Percentiles rank a stretch among this genome's conserved stretches.
These are phyloP conservation scores for Apostichopus parvimensis DNA, from an alignment of 35 echinoderm and acorn worm genomes.

Conservation along the genomic window DNA sequence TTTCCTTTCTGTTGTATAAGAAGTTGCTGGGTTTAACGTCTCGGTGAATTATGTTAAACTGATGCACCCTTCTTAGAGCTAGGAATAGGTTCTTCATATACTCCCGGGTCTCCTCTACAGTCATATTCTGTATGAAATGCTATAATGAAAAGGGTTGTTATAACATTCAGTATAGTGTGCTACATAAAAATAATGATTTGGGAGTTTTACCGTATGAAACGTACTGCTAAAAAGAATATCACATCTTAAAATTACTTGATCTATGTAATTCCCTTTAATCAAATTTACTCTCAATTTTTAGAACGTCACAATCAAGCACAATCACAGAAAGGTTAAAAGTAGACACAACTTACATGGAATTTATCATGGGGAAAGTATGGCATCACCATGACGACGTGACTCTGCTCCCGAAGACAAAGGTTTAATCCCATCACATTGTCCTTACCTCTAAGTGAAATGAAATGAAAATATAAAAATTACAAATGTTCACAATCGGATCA, in stretches of 20 bases:
- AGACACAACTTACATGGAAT: conserved; percentile 73
- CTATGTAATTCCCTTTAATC: no score
- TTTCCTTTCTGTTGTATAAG: conserved; percentile 77
- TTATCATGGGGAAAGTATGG: conserved; percentile 90
- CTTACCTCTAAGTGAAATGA: conserved; percentile 62
- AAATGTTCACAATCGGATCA: no score
- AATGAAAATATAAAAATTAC: background rate
- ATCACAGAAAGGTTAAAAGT: background rate
- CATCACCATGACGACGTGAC: conserved; percentile 96
- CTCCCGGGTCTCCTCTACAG: conserved; percentile 64
- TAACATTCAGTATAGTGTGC: background rate
- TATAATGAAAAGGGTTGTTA: conserved; percentile 31
- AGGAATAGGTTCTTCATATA: conserved; percentile 88
- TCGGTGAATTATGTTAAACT: conserved; percentile 86
- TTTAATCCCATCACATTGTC: conserved; percentile 97
- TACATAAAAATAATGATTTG: no score
- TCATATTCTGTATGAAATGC: conserved; percentile 74
- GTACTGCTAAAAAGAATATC: no score
- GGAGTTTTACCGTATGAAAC: no score
- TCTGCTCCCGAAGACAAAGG: conserved; percentile 74
- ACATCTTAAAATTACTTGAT: no score
- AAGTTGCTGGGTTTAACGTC: conserved; percentile 99
- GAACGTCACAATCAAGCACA: background rate
- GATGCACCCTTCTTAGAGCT: conserved; percentile 78
- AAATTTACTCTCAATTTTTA: no score